Evolutionary conservation across 1,140 invertebrate species (phyloP).

Genomic region (Halictus rubicundus): DNA sequence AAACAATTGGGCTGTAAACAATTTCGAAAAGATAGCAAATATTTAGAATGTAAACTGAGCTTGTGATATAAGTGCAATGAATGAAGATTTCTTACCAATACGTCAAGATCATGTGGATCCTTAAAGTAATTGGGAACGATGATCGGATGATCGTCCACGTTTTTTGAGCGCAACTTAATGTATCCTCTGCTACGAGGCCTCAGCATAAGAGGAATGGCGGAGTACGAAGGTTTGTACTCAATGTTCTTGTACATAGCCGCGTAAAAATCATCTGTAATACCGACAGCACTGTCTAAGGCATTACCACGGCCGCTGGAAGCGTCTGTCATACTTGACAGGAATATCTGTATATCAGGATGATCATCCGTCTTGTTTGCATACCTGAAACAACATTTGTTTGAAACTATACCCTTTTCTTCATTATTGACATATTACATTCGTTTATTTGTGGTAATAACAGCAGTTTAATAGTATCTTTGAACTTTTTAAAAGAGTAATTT

Average conservation of each 20-base stretch:
- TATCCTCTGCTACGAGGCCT: constrained; percentile 87
- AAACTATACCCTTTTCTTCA: background rate
- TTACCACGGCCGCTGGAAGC: constrained; percentile 67
- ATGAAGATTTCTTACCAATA: constrained; percentile 81
- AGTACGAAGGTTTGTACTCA: constrained; percentile 83
- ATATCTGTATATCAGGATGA: constrained; percentile 88
- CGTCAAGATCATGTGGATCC: constrained; percentile 85
- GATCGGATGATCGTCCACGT: too few relatives aligned
- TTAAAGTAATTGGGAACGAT: too few relatives aligned
- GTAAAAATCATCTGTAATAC: constrained; percentile 85
- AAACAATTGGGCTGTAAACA: too few relatives aligned
- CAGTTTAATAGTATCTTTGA: too few relatives aligned
- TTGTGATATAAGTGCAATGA: background rate
- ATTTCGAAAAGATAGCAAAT: too few relatives aligned
- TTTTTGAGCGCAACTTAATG: too few relatives aligned
- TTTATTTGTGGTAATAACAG: too few relatives aligned
- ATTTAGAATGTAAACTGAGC: too few relatives aligned
- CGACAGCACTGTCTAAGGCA: constrained; percentile 84
- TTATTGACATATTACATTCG: too few relatives aligned
- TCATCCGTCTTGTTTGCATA: constrained; percentile 80
- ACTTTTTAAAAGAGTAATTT: too few relatives aligned
- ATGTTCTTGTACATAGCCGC: constrained; percentile 84
- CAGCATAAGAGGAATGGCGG: constrained; percentile 85
- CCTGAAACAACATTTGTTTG: constrained; percentile 58
- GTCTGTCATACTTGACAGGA: constrained; percentile 86